A percentile compares a stretch with the other conserved stretches of the same genome.
These are phyloP conservation scores for Stomatorhinus ivindoensis DNA, from an alignment of 2,113 vertebrate species.

Conservation along the genomic window DNA sequence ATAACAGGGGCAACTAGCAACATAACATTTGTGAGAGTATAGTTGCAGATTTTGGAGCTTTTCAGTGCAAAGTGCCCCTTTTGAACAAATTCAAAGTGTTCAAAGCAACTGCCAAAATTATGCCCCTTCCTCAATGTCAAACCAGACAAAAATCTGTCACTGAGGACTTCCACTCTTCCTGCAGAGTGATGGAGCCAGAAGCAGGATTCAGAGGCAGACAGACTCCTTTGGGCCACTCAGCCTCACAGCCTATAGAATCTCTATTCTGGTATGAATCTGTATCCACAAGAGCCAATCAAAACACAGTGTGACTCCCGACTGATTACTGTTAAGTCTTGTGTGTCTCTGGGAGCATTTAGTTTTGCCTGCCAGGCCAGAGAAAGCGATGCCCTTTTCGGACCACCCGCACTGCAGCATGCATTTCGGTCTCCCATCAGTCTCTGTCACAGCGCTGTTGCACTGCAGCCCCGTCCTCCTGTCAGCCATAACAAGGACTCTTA, in stretches of 20 bases:
- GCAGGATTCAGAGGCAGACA: background rate
- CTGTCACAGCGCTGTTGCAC: background rate
- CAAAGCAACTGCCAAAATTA: background rate
- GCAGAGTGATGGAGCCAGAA: background rate
- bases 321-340: background rate
- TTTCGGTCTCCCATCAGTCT: background rate
- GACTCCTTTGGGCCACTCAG: background rate
- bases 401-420: background rate
- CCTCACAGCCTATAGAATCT: background rate
- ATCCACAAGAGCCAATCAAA: background rate
- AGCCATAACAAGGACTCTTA: slow-evolving; percentile 17
- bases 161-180: background rate
- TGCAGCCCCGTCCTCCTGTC: background rate
- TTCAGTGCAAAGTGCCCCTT: background rate
- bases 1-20: background rate
- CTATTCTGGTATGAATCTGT: background rate
- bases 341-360: background rate
- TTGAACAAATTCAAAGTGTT: background rate
- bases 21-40: background rate
- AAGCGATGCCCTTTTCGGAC: background rate
- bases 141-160: background rate
- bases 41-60: background rate
- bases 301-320: background rate
- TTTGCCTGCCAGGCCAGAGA: background rate
- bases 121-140: background rate